phyloP scores from a whole-genome alignment of 2,888 invertebrate genomes.

The Cylindroiulus punctatus region DNA sequence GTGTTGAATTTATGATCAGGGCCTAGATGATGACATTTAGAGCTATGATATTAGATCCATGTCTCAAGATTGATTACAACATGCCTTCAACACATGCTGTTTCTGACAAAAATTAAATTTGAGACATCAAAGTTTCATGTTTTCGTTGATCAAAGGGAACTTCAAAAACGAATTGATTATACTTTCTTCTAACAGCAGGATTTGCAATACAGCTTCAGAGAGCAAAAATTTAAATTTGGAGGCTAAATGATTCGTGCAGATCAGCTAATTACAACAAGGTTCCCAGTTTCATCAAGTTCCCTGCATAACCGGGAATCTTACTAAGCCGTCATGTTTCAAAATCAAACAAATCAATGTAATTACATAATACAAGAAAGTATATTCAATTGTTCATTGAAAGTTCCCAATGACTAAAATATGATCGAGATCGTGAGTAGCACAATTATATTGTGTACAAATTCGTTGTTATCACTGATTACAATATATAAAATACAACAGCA shows the following conservation, averaged over 20 bases:
- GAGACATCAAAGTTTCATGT: neutral
- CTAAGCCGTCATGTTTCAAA: too few species aligned
- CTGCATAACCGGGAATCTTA: too few species aligned
- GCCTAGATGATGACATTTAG: neutral
- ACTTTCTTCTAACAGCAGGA: neutral
- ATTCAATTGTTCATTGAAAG: slow-evolving; percentile 12
- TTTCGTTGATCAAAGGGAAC: neutral
- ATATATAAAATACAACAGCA: slow-evolving; percentile 15
- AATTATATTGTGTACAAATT: slow-evolving; percentile 3
- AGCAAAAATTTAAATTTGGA: too few species aligned
- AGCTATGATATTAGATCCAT: too few species aligned
- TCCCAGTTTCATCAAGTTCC: too few species aligned
- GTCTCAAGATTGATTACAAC: too few species aligned
- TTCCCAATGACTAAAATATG: slow-evolving; percentile 25
- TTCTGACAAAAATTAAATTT: neutral
- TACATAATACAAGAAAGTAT: neutral
- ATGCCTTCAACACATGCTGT: neutral
- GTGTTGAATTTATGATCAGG: neutral
- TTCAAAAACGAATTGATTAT: neutral
- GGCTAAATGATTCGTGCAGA: too few species aligned
- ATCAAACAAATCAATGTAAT: too few species aligned
- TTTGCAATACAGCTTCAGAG: neutral
- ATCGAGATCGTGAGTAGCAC: slow-evolving; percentile 37
- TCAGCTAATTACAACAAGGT: too few species aligned
- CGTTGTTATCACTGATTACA: slow-evolving; percentile 44